Percentiles rank a stretch among this genome's conserved stretches.
These are phyloP conservation scores for Columbina picui DNA, from an alignment of 2,113 vertebrate species.

Conservation along the genomic window DNA sequence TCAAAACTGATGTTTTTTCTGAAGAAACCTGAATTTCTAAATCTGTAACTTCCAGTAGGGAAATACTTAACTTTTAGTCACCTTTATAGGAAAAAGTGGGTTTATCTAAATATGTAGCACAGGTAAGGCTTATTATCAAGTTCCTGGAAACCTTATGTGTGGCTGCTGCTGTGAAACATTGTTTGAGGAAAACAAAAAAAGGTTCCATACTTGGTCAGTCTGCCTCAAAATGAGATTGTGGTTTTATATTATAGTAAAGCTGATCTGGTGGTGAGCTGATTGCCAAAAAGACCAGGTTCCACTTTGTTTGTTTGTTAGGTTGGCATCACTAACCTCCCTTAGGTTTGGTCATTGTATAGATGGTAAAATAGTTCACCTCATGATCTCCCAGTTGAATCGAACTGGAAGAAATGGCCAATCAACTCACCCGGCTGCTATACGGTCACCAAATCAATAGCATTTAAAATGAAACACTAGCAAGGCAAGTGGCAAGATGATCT, in stretches of 20 bases:
- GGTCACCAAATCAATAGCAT: neutral
- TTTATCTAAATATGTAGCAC: neutral
- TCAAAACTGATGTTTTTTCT: neutral
- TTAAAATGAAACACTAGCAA: neutral
- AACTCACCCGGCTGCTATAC: neutral
- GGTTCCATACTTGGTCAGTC: neutral
- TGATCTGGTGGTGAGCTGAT: neutral
- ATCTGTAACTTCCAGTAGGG: neutral
- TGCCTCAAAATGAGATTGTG: neutral
- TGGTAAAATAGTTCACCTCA: neutral
- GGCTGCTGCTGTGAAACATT: neutral
- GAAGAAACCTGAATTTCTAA: neutral
- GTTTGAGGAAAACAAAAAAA: neutral
- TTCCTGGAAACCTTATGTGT: neutral
- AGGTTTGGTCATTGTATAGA: neutral
- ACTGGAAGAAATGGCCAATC: neutral
- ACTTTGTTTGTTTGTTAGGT: neutral
- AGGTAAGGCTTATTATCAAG: neutral
- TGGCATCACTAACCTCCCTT: neutral
- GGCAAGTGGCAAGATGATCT: neutral
- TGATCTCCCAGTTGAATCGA: neutral
- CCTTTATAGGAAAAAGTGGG: neutral
- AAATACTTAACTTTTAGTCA: neutral
- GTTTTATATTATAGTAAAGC: neutral
- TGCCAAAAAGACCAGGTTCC: neutral